Base-by-base conservation (phyloP, 2,797 vertebrate species). In the Poeciliopsis infans region DNA sequence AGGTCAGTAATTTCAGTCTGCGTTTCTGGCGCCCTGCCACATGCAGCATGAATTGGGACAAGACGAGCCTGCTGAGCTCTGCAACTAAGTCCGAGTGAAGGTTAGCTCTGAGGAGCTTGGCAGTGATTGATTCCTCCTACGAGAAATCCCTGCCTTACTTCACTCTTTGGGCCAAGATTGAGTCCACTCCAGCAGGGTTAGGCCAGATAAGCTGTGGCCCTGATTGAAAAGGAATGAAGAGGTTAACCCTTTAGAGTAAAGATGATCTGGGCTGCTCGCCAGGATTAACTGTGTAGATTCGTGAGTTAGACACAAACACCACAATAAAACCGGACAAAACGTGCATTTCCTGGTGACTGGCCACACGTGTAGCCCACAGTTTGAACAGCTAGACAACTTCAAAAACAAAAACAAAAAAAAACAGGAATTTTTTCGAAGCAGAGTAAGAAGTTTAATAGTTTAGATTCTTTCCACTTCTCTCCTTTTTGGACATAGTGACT, bases 191-290 rank as follows among this genome's bases (percentile, higher is more conserved):
- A 91, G 84, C 71, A 88, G 90, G 93, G 93, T 93, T 93, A 91
- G 92, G 89, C 88, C 84, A 88, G 93, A 95, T 96, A 94, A 95
- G 95, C 94, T 93, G 83, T 59, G 74, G 74, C 66, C 74, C 88
- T 95, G 94, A 95, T 95, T 95, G 94, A 95, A 95, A 95, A 93
- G 92, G 91, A 95, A 94, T 93, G 83, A 90, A 90, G 90, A 90
- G 89, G 90, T 94, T 94, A 94, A 95, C 93, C 88, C 93, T 91
- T 92, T 80, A 51, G 77, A 85, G 85, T 81, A 71, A 72, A 79
- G 83, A 86, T 89, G 88, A 93, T 91, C 83, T 90, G 82, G 71
- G 84, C 76, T 43, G 81, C 80, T 79, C 83, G 88, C 85, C 86
- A 88, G 85, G 91, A 93, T 93, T 94, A 90, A 84, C 45, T 16